Evolutionary conservation across 2,113 vertebrate species (phyloP).

Genomic region (Mastomys coucha): DNA sequence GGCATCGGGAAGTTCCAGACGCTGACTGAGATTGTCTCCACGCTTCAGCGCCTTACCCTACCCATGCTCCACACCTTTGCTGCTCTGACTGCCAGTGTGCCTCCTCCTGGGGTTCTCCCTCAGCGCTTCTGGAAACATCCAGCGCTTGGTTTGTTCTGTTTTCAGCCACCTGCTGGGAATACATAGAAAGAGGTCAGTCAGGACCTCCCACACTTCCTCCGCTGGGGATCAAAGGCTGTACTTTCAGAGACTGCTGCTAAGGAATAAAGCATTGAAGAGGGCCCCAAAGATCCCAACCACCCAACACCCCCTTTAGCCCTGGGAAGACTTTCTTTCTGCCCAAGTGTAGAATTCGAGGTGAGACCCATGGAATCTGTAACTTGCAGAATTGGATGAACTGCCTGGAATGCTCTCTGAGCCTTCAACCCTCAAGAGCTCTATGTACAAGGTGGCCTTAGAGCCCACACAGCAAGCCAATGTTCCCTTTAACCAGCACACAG

Average conservation of each 20-base stretch:
- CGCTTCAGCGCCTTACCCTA: neutral
- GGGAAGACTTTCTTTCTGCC: neutral
- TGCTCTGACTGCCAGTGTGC: neutral
- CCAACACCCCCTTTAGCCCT: neutral
- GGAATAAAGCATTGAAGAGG: neutral
- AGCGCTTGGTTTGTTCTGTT: neutral
- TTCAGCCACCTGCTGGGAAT: constrained; percentile 45
- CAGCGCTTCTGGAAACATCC: neutral
- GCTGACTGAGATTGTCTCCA: neutral
- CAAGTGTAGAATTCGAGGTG: neutral
- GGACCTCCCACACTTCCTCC: accelerated
- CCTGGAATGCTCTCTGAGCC: neutral
- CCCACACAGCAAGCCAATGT: neutral
- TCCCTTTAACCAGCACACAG: neutral
- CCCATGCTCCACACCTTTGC: constrained; percentile 27
- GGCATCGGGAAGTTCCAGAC: accelerated
- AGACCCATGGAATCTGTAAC: neutral
- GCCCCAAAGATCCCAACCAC: neutral
- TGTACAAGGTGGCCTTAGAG: accelerated
- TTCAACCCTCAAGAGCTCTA: accelerated
- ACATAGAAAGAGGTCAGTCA: accelerated
- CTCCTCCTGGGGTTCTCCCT: neutral
- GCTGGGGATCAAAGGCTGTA: neutral
- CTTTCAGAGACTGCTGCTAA: accelerated
- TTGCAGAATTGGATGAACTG: neutral